Evolutionary conservation across 2,113 vertebrate genomes (phyloP), one percentile per base, ranked within the genome.

Genomic region (Podocnemis expansa): DNA sequence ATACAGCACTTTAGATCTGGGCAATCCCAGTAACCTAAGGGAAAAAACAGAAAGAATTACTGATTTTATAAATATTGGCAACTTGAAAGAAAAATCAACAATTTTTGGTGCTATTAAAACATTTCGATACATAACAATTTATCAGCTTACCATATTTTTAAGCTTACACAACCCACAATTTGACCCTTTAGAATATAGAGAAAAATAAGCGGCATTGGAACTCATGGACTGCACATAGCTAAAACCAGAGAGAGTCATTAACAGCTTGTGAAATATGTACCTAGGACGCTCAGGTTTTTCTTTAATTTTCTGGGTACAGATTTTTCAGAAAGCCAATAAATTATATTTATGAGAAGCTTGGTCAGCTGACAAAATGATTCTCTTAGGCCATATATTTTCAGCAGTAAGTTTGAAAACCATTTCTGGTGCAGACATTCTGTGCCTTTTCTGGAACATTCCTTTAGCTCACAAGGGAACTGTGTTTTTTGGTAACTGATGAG

Each of bases 1-100:
- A 97, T 99, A 98, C 93, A 99, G 98, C 90, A 99, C 98, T 98
- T 99, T 99, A 96, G 99, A 99, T 98, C 98, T 98, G 82, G 99
- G 99, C 95, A 99, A 97, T 78, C 99, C 99, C 97, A 99, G 97
- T 85, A 98, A 98, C 97, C 99, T 99, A 96, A 78, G 24, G 47
- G 3, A 60, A 12, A 93, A 91, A 9, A 94, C 31, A 86, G 45
- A 79, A 90, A 13, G 38, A 7, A 58, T 49, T 49, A 85, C 10
- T 87, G 31, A 63, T 47, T 87, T 76, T 54, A n/a, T 51, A 94
- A 78, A 56, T 25, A 87, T 55, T 63, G 78, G 21, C 47, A 92
- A 88, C 1, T 8, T 63, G 94, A 5, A 24, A 93, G 58, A 41
- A 84, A 93, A 84, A 47, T 25, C 5, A 96, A n/a, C 41, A 80